Percentiles rank a stretch among this genome's conserved stretches.
Conservation (phyloP, 2,797 vertebrate species). For the Artibeus jamaicensis region DNA sequence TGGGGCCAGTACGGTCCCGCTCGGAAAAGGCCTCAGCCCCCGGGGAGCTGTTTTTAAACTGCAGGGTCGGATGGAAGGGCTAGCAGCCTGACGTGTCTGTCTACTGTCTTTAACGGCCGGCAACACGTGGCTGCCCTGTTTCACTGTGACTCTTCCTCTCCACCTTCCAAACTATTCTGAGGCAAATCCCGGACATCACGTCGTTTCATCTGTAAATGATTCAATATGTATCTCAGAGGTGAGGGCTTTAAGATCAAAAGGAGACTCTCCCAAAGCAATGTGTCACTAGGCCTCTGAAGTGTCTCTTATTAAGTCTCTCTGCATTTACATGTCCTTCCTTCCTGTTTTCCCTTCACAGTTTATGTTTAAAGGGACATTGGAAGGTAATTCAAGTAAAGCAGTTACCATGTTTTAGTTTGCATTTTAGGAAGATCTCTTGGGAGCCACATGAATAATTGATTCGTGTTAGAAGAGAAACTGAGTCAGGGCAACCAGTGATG, state of each 20-base stretch:
- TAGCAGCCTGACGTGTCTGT: rapidly evolving
- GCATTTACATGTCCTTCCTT: not conserved
- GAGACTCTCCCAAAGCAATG: not conserved
- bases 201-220: not conserved
- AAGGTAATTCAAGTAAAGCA: not conserved
- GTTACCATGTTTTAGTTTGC: not conserved
- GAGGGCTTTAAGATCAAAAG: not conserved
- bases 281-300: not conserved
- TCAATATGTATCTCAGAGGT: not conserved
- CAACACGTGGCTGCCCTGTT: rapidly evolving
- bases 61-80: rapidly evolving
- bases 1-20: not conserved
- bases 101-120: rapidly evolving
- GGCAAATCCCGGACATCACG: not conserved
- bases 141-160: not conserved
- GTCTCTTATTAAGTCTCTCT: not conserved
- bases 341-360: not conserved
- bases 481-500: not conserved
- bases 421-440: not conserved
- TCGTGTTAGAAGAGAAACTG: not conserved
- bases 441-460: not conserved
- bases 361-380: not conserved
- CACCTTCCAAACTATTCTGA: not conserved
- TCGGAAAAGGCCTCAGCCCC: not conserved
- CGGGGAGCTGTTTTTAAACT: not conserved